These are phyloP conservation scores for Trichopria drosophilae DNA, from an alignment of 2,888 invertebrate genomes.

Conservation along the genomic window DNA sequence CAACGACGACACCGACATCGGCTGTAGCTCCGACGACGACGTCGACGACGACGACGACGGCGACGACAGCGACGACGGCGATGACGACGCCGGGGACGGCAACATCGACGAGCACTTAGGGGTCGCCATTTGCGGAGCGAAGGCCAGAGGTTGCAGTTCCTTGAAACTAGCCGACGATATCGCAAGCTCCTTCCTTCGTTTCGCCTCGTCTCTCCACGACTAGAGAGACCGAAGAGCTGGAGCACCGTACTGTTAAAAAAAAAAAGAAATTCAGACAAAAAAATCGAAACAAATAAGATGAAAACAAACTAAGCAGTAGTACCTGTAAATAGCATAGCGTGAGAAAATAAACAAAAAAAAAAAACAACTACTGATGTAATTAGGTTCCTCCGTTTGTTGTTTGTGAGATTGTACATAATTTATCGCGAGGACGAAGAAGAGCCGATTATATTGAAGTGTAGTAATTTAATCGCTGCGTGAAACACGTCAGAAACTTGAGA, in stretches of 20 bases:
- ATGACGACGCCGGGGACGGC: slow-evolving; percentile 34
- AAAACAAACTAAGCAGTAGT: slow-evolving; percentile 50
- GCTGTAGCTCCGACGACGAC: slow-evolving; percentile 35
- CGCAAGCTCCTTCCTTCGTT: slow-evolving; percentile 44
- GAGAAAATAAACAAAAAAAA: slow-evolving; percentile 45
- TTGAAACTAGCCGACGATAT: slow-evolving; percentile 53
- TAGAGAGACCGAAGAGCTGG: slow-evolving; percentile 27
- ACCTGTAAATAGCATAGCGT: slow-evolving; percentile 58
- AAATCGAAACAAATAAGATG: slow-evolving; percentile 20
- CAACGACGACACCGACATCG: slow-evolving; percentile 49
- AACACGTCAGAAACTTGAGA: slow-evolving; percentile 47
- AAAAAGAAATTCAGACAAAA: slow-evolving; percentile 21
- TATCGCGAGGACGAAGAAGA: slow-evolving; percentile 43
- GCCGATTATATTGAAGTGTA: slow-evolving; percentile 23
- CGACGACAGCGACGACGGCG: slow-evolving; percentile 41
- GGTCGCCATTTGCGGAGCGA: slow-evolving; percentile 26
- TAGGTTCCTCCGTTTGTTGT: slow-evolving; percentile 59
- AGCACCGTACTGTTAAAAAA: slow-evolving; percentile 47
- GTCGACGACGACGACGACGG: slow-evolving; percentile 22
- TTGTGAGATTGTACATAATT: slow-evolving; percentile 60
- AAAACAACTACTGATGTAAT: slow-evolving; percentile 47
- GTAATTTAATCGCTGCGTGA: slow-evolving; percentile 24
- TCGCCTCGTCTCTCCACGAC: slow-evolving; percentile 27
- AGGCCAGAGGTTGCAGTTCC: slow-evolving; percentile 55
- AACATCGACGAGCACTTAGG: slow-evolving; percentile 33